Evolutionary conservation across 2,113 vertebrate genomes (phyloP).

Genomic region (Gila orcuttii): DNA sequence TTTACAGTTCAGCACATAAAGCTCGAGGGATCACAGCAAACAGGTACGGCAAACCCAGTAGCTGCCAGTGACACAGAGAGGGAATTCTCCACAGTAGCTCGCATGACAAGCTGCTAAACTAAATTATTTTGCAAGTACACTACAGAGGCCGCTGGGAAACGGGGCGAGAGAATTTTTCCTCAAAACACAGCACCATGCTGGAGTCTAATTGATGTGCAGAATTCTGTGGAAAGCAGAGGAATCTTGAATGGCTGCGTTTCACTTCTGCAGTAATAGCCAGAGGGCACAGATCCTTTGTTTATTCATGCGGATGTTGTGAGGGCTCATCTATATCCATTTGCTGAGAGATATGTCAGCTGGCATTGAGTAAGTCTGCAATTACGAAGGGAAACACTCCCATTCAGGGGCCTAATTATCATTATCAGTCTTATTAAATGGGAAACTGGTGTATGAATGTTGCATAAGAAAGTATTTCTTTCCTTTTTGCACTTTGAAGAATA

Average conservation of each 20-base stretch:
- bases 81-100: constrained; percentile 32
- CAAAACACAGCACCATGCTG: constrained; percentile 13
- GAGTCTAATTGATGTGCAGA: constrained; percentile 61
- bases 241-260: constrained; percentile 39
- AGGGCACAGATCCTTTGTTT: constrained; percentile 63
- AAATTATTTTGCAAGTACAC: constrained; percentile 40
- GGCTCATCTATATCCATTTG: constrained; percentile 66
- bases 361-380: constrained; percentile 58
- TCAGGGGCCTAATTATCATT: constrained; percentile 64
- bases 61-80: neutral
- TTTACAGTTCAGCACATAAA: neutral
- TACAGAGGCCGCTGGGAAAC: constrained; percentile 11
- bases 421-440: constrained; percentile 67
- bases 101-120: constrained; percentile 33
- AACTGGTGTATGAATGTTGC: constrained; percentile 63
- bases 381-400: constrained; percentile 64
- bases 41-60: neutral
- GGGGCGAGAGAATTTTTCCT: constrained; percentile 22
- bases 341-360: constrained; percentile 56
- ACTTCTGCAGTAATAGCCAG: constrained; percentile 52
- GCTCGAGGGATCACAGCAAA: neutral
- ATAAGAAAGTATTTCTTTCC: constrained; percentile 46
- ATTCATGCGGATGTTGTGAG: constrained; percentile 59
- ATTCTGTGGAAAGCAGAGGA: constrained; percentile 60
- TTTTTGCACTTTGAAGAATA: constrained; percentile 6